Evolutionary conservation across 2,888 invertebrate species (phyloP).

Genomic region (Caenorhabditis japonica): DNA sequence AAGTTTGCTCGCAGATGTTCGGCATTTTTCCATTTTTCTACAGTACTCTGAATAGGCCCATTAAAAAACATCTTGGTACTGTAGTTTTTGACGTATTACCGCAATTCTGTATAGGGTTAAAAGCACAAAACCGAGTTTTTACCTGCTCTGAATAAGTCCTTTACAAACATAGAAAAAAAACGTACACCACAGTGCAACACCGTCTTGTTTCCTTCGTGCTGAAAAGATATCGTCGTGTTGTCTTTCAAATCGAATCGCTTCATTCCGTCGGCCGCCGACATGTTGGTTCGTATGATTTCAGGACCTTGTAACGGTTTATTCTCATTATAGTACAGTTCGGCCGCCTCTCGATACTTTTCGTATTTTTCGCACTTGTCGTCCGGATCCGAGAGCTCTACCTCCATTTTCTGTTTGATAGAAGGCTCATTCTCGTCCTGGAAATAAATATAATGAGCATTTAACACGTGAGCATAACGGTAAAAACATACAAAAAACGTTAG

Average conservation of each 20-base stretch:
- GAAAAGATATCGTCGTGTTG: conserved; percentile 7
- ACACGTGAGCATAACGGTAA: background rate
- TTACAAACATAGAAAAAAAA: too few species aligned
- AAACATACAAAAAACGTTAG: conserved; percentile 46
- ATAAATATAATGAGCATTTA: background rate
- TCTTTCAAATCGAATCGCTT: conserved; percentile 34
- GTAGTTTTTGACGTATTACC: too few species aligned
- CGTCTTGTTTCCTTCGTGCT: conserved; percentile 2
- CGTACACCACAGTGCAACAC: conserved; percentile 45
- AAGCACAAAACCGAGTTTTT: too few species aligned
- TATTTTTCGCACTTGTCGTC: conserved; percentile 25
- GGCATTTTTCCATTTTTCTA: too few species aligned
- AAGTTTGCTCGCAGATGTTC: too few species aligned
- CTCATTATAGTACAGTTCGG: conserved; percentile 6
- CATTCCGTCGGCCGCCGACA: conserved; percentile 34
- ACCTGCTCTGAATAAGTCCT: too few species aligned
- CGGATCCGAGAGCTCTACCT: conserved; percentile 9
- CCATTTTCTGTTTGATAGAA: conserved; percentile 13
- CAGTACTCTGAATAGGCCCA: too few species aligned
- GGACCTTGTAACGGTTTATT: conserved; percentile 26
- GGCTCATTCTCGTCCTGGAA: conserved; percentile 43
- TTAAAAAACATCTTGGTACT: too few species aligned
- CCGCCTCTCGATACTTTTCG: conserved; percentile 10
- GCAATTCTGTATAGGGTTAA: too few species aligned
- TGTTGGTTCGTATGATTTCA: conserved; percentile 34